A percentile compares a stretch with the other conserved stretches of the same genome.
Conservation (phyloP, 2,797 vertebrate genomes). For the Fistularia tabacaria region DNA sequence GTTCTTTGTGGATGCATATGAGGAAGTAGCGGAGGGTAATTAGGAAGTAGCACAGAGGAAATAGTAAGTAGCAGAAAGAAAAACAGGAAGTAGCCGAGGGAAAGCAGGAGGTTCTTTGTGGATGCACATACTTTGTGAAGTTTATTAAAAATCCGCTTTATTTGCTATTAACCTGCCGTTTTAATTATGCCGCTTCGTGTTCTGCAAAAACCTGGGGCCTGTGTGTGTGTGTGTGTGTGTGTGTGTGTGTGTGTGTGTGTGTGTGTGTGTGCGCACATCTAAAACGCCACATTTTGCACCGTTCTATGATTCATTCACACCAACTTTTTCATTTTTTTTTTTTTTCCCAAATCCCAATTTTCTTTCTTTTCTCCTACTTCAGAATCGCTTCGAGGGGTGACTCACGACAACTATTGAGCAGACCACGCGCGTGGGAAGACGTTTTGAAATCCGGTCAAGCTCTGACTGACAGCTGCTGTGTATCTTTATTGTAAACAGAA, state of each 20-base stretch:
- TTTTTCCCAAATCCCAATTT: constrained; percentile 5
- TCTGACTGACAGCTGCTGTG: constrained; percentile 50
- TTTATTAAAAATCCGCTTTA: background rate
- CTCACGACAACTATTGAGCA: constrained; percentile 32
- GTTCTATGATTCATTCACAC: constrained; percentile 6
- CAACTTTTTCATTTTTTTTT: background rate
- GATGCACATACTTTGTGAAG: too few species aligned
- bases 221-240: too few species aligned
- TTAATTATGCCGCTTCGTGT: constrained; percentile 19
- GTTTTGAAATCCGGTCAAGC: constrained; percentile 31
- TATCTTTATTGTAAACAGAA: background rate
- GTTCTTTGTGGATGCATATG: too few species aligned
- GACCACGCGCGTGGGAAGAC: constrained; percentile 26
- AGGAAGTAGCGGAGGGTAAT: too few species aligned
- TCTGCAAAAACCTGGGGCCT: constrained; percentile 8
- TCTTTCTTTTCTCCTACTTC: constrained; percentile 5
- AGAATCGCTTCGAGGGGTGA: constrained; percentile 26
- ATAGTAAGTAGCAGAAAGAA: too few species aligned
- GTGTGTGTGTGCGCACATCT: constrained; percentile 3
- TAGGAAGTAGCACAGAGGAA: too few species aligned
- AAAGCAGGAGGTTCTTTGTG: too few species aligned
- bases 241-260: too few species aligned
- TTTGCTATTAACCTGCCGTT: constrained; percentile 19
- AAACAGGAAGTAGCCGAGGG: too few species aligned
- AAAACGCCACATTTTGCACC: constrained; percentile 5